Evolutionary conservation across 2,888 invertebrate species (phyloP), one percentile per base, ranked within the genome.

Genomic region (Synanthedon myopaeformis): DNA sequence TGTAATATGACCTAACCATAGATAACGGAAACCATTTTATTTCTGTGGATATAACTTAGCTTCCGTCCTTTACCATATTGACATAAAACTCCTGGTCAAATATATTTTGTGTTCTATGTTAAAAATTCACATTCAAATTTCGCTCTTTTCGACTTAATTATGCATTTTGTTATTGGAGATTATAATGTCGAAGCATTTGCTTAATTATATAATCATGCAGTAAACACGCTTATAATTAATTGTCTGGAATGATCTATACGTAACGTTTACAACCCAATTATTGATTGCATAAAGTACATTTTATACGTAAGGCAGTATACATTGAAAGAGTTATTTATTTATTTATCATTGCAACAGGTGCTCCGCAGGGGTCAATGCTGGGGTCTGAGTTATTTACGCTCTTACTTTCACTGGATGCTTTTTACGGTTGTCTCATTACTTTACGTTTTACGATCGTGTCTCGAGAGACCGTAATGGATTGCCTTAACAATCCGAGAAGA

Each of bases 331-430:
- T 35, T 35, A 35, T 35, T 45, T 45, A n/a, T 45, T 45, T 45
- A 45, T 45, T 14, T 45, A 13, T 13, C 5, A 57, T 57, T 57
- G 60, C 58, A 65, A 66, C 75, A 74, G 76, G 75, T 80, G 75
- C 66, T 62, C 71, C 62, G 53, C 70, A 65, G 69, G 69, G 80
- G 79, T 82, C 80, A 77, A 52, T 55, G 59, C 61, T 68, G 61
- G 61, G 63, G 55, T 65, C 65, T 60, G 60, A 63, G 70, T 77
- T 74, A 67, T 76, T 74, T 70, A 74, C 73, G 73, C 74, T 79
- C 67, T 77, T 75, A 81, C 84, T 85, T 83, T 84, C 82, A 76
- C 82, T 69, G 61, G 67, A 69, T 68, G 61, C 61, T 64, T 64
- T 63, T 61, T 66, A 57, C 58, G 64, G 66, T 66, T 64, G 51